Evolutionary conservation across 2,797 vertebrate species (phyloP).

Genomic region (Hylomyscus alleni): DNA sequence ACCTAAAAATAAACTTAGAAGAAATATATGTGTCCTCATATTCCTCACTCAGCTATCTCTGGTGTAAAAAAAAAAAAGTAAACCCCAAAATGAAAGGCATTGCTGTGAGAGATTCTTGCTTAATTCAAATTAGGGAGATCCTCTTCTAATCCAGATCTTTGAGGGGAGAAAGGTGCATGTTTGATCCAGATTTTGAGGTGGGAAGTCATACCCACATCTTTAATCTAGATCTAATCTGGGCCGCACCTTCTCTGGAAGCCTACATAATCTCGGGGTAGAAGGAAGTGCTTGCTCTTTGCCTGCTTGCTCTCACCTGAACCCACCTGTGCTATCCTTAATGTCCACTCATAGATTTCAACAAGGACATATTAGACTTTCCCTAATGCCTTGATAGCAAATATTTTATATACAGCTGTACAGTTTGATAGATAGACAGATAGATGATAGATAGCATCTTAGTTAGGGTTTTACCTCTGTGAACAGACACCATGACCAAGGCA

Average conservation of each 20-base stretch:
- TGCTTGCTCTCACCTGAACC: background rate
- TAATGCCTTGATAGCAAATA: background rate
- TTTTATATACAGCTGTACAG: background rate
- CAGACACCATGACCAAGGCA: background rate
- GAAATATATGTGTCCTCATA: background rate
- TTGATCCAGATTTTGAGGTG: background rate
- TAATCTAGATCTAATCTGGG: background rate
- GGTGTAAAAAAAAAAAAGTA: background rate
- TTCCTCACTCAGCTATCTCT: background rate
- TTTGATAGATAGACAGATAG: background rate
- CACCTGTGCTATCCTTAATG: background rate
- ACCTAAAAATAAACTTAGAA: background rate
- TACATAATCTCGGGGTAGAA: background rate
- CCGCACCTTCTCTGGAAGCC: background rate
- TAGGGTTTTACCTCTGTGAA: background rate
- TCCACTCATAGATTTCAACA: background rate
- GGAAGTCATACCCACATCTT: background rate
- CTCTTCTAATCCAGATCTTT: background rate
- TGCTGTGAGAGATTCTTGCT: background rate
- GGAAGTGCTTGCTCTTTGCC: background rate
- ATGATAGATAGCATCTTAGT: background rate
- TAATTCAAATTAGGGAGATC: background rate
- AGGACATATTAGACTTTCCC: background rate
- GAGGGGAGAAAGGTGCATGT: background rate
- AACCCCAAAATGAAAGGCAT: background rate